Evolutionary conservation across 2,113 vertebrate genomes (phyloP).

Genomic region (Oplegnathus fasciatus): DNA sequence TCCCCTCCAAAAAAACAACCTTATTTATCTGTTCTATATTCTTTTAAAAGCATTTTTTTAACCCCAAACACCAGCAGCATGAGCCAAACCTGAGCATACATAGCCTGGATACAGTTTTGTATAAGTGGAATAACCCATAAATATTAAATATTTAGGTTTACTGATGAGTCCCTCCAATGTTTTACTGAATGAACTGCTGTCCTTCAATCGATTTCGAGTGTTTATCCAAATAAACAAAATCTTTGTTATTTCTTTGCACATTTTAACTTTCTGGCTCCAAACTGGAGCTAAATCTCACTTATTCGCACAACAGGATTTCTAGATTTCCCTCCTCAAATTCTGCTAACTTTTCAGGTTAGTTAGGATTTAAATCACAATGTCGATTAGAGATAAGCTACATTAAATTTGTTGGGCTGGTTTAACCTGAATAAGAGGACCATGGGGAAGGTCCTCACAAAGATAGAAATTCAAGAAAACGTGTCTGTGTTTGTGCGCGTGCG

Average conservation of each 20-base stretch:
- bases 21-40: background rate
- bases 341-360: background rate
- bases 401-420: background rate
- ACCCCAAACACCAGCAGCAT: background rate
- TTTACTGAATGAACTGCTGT: background rate
- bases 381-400: background rate
- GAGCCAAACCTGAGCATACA: background rate
- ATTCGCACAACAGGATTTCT: no score
- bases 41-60: background rate
- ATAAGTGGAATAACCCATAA: background rate
- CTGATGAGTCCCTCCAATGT: background rate
- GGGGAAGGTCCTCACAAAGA: slow-evolving; percentile 4
- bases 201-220: background rate
- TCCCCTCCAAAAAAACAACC: background rate
- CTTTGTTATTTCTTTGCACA: background rate
- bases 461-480: slow-evolving; percentile 7
- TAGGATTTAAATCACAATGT: no score
- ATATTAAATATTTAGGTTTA: background rate
- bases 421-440: background rate
- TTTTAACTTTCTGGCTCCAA: background rate
- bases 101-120: background rate
- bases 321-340: background rate
- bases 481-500: background rate
- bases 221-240: background rate
- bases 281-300: background rate